phyloP scores from a whole-genome alignment of 2,113 vertebrate genomes.

The Syrrhaptes paradoxus region DNA sequence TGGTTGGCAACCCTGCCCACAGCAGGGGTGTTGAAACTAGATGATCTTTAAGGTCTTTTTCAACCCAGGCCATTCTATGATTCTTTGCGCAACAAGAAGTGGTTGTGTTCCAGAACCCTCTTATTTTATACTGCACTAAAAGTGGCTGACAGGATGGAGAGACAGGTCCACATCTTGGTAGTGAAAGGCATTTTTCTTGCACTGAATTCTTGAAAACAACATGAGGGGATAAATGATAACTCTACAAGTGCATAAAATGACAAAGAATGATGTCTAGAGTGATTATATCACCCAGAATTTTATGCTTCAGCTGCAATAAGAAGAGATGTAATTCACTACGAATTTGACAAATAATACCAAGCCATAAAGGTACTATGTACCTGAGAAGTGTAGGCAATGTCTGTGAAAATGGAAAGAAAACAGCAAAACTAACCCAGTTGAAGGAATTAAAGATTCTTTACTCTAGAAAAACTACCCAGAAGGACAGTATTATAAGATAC shows the following conservation, averaged over 20 bases:
- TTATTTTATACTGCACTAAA: not conserved
- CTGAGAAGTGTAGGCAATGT: not conserved
- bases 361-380: not conserved
- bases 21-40: too few relatives aligned
- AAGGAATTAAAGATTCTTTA: not conserved
- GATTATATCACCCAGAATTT: not conserved
- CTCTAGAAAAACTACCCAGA: not conserved
- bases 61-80: too few relatives aligned
- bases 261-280: not conserved
- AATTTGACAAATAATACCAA: not conserved
- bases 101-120: not conserved
- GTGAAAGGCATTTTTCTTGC: not conserved
- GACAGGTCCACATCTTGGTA: not conserved
- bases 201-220: not conserved
- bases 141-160: not conserved
- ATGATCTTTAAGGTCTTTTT: too few relatives aligned
- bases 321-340: not conserved
- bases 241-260: not conserved
- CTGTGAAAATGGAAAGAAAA: not conserved
- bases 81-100: not conserved
- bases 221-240: not conserved
- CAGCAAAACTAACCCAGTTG: not conserved
- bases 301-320: not conserved
- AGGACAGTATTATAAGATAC: not conserved
- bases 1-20: too few relatives aligned